These are phyloP conservation scores for Microtus pennsylvanicus DNA, from an alignment of 2,113 vertebrate genomes.

Conservation along the genomic window DNA sequence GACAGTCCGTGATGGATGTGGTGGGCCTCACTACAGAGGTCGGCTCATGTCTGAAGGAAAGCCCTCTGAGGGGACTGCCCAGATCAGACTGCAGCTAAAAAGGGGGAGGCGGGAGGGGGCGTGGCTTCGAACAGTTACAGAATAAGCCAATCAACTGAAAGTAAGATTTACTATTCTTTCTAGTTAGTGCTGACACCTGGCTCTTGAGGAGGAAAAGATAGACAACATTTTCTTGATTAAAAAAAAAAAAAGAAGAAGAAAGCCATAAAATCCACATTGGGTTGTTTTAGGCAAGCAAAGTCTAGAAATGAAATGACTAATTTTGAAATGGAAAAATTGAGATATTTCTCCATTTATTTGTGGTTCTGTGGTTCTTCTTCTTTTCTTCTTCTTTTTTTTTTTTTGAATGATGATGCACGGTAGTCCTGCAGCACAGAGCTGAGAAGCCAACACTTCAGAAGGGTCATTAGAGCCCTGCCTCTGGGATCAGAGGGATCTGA, in stretches of 20 bases:
- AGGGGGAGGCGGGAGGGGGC: accelerated
- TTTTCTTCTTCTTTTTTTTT: not conserved
- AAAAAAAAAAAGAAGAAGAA: not conserved
- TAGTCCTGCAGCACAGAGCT: not conserved
- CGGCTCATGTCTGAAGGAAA: not conserved
- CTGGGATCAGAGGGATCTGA: not conserved
- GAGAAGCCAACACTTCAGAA: not conserved
- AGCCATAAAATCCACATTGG: not conserved
- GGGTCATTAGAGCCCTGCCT: not conserved
- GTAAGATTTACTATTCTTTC: not conserved
- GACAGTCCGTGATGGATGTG: not conserved
- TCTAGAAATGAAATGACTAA: constrained; percentile 32
- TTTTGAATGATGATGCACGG: not conserved
- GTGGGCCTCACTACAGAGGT: not conserved
- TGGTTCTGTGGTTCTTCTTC: not conserved
- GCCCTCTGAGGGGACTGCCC: not conserved
- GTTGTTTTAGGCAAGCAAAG: not conserved
- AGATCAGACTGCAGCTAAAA: not conserved
- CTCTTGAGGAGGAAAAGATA: not conserved
- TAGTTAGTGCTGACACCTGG: not conserved
- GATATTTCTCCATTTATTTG: not conserved
- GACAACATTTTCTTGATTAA: not conserved
- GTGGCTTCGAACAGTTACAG: not conserved
- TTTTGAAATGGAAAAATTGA: constrained; percentile 7
- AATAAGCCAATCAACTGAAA: not conserved